Evolutionary conservation across 2,888 invertebrate species (phyloP), one percentile per base, ranked within the genome.

Genomic region (Drosophila melanosoma): DNA sequence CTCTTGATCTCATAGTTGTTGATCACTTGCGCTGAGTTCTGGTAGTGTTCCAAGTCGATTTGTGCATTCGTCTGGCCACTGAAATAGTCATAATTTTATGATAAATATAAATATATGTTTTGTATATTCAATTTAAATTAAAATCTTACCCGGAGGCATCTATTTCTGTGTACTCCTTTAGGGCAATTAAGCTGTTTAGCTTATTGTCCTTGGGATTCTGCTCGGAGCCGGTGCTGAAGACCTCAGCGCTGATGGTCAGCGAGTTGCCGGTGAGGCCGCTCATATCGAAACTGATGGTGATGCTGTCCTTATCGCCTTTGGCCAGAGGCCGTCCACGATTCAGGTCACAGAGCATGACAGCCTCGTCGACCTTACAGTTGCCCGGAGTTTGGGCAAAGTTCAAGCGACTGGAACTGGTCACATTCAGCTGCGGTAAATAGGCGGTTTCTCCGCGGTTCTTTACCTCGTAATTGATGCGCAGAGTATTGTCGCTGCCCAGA

Each of bases 381-480:
- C 93, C 90, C 1, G 93, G 93, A 26, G 90, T 91, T 66, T 90
- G 90, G 2, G 92, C 92, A 56, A 93, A 93, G 17, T 88, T 86
- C 82, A 93, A 83, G 3, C 87, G 91, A 66, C 92, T 91, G 3
- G 94, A 94, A 38, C 94, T 92, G 15, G 92, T 92, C 3, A 94
- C 91, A 61, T 92, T 91, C 32, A 94, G 80, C 81, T 94, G 93
- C 0, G 94, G 93, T 52, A 93, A 87, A 78, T 94, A 94, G 5
- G 94, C 94, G 1, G 93, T 93, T 82, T 94, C 94, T 1, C 94
- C 94, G 0, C 72, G 74, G 76, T 94, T 94, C 5, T 77, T 84
- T 2, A 94, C 85, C 11, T 91, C 90, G 66, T 93, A 93, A 8
- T 90, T 88, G 7, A 93, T 68, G 0, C 87, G 84, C 0, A 93